Percentiles rank a stretch among this genome's conserved stretches.
phyloP scores from a whole-genome alignment of 1,140 invertebrate genomes.

The Drosophila subobscura region DNA sequence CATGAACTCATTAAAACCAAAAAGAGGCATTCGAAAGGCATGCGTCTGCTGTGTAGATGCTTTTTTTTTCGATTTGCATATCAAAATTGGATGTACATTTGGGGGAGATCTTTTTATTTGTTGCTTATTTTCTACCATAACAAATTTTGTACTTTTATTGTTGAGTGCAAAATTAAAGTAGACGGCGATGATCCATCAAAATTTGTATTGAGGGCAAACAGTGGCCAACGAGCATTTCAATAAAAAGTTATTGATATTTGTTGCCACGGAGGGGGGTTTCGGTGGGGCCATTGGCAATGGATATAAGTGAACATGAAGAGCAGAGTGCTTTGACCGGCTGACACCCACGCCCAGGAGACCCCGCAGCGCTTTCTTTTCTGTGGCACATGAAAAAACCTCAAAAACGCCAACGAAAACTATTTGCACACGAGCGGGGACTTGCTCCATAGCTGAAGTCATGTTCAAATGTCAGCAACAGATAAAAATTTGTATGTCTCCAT shows the following conservation, averaged over 20 bases:
- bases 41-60: constrained; percentile 12
- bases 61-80: constrained; percentile 49
- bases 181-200: constrained; percentile 64
- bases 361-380: constrained; percentile 65
- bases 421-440: constrained; percentile 47
- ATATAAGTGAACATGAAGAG: constrained; percentile 37
- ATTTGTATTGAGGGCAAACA: constrained; percentile 57
- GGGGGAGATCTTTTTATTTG: constrained; percentile 21
- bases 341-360: constrained; percentile 51
- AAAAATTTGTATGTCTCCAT: constrained; percentile 70
- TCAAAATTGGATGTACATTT: constrained; percentile 30
- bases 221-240: constrained; percentile 25
- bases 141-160: constrained; percentile 16
- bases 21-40: constrained; percentile 36
- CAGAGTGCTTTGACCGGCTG: constrained; percentile 71
- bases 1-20: constrained; percentile 60
- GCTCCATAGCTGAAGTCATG: constrained; percentile 52
- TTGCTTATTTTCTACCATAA: constrained; percentile 6
- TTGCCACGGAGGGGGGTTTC: constrained; percentile 7
- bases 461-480: constrained; percentile 72
- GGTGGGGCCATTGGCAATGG: constrained; percentile 25
- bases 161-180: constrained; percentile 17
- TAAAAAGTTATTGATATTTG: constrained; percentile 17
- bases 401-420: constrained; percentile 27
- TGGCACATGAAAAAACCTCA: constrained; percentile 20